Evolutionary conservation across 2,797 vertebrate species (phyloP), one percentile per base, ranked within the genome.

Genomic region (Alauda arvensis): DNA sequence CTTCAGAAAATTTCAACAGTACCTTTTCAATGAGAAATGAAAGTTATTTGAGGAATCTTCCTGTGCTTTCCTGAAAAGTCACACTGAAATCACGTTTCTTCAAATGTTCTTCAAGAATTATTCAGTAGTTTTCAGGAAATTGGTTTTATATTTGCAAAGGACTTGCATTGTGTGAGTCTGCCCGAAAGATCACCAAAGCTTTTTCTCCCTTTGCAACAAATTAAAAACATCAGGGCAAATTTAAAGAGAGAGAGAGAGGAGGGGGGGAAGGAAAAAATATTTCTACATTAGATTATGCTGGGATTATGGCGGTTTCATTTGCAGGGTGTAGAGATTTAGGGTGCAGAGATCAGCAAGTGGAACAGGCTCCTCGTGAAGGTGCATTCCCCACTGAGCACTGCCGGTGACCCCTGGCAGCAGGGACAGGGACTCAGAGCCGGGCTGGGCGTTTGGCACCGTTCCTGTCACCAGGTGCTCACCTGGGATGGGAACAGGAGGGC

Each of bases 21-120:
- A 12, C 33, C 14, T 87, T 90, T 91, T 88, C 88, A 70, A 10
- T 66, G 68, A 62, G 23, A 88, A 87, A 77, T 72, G 8, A 29
- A 71, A 94, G 66, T 45, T 76, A 78, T 46, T 48, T 60, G 62
- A 89, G 45, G 88, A 83, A 43, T 74, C 25, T 83, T 46, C 19
- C 26, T 43, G 19, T 56, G 46, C 14, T 37, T 87, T 59, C 53
- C 80, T 18, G n/a, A 66, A 65, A 79, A 78, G 52, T 87, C 49
- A 21, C 23, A 40, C 3, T 66, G 70, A 89, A 83, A 65, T 75
- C 42, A 25, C 25, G 8, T 83, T 71, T 66, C 61, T 81, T 65
- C 45, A 77, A 85, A 67, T 84, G 19, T 53, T 62, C n/a, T 63
- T 91, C 33, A 20, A 14, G 65, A 74, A 69, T 65, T 77, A 68